Evolutionary conservation across 1,140 invertebrate genomes (phyloP), one percentile per base, ranked within the genome.

Genomic region (Probaryconus sp.): DNA sequence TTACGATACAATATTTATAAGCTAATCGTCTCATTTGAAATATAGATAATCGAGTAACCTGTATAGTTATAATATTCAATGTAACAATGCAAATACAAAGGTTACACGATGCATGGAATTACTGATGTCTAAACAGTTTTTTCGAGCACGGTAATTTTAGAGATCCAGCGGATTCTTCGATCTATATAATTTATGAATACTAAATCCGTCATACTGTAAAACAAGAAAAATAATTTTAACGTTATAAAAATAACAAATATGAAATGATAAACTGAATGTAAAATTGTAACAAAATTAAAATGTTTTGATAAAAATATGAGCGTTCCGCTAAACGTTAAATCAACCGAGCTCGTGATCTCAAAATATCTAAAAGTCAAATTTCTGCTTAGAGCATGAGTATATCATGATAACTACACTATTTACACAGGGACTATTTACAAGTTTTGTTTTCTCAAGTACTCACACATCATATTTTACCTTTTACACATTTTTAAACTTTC

Each of bases 1-100:
- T 82, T 83, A 85, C 79, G 76, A 48, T 83, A 83, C 78, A 85
- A 83, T 85, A 84, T 82, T 81, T 83, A 84, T 83, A 84, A 68
- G 51, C 80, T 85, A 82, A 55, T 80, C 82, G 55, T 79, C 70
- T 78, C 70, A 65, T 58, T 77, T 65, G 30, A 77, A 78, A 81
- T 79, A 75, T 47, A 80, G 71, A 81, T 83, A 81, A 64, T 81
- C 67, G 67, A 79, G 79, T 82, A 79, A 81, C 78, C 74, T 76
- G 69, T 80, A 82, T 33, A 82, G 71, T 58, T 81, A 71, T 78
- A 77, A 78, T 77, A 61, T 78, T 80, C 79, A 82, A 79, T 75
- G 63, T 83, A 82, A 84, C 76, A 79, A 80, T 84, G 81, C 68
- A 80, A 81, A 79, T 81, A 83, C 56, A 82, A 83, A 79, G 80